These are phyloP conservation scores for Augochlorella aurata DNA, from an alignment of 2,888 invertebrate genomes.

Conservation along the genomic window DNA sequence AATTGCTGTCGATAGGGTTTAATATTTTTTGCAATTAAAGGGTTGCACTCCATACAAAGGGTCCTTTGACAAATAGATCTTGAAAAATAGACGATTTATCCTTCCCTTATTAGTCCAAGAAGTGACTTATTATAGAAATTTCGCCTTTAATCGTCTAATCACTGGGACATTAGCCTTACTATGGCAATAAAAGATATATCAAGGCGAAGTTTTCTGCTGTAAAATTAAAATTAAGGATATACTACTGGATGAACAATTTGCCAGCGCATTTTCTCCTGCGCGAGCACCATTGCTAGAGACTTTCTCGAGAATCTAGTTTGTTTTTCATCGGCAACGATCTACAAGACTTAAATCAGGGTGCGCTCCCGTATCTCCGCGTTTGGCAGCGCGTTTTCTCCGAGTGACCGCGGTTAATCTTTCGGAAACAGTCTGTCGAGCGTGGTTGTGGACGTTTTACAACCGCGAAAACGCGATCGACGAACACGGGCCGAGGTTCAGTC, in stretches of 20 bases:
- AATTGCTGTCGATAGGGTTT: too few species aligned
- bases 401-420: constrained; percentile 50
- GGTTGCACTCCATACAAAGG: too few species aligned
- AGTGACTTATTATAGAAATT: too few species aligned
- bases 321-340: neutral
- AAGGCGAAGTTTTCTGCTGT: too few species aligned
- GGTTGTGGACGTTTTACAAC: constrained; percentile 40
- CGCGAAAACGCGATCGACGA: constrained; percentile 49
- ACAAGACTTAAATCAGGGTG: neutral
- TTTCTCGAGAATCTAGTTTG: neutral
- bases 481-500: constrained; percentile 44
- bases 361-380: constrained; percentile 14
- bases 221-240: neutral
- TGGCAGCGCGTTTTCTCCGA: constrained; percentile 24
- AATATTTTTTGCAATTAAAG: too few species aligned
- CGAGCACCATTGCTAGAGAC: neutral
- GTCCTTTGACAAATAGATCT: too few species aligned
- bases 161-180: too few species aligned
- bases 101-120: too few species aligned
- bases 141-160: too few species aligned
- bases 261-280: neutral
- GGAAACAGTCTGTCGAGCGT: constrained; percentile 51
- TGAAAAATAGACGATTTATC: too few species aligned
- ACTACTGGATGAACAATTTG: neutral
- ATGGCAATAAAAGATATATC: too few species aligned